Percentiles rank a stretch among this genome's conserved stretches.
These are phyloP conservation scores for Chaetodon trifasciatus DNA, from an alignment of 2,797 vertebrate species.

Conservation along the genomic window DNA sequence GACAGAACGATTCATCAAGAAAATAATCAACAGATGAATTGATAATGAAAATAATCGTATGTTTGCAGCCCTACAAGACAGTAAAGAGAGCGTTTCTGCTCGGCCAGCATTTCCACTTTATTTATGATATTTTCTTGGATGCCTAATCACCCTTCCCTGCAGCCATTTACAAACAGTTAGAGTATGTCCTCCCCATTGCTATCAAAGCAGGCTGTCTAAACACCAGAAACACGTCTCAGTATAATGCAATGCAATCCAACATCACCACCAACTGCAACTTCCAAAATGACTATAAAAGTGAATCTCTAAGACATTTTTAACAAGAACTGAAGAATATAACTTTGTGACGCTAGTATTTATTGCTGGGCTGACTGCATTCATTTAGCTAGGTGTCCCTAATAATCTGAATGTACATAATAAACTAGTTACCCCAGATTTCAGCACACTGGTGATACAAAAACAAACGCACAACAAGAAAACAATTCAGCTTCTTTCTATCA, in stretches of 20 bases:
- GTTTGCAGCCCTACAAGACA: background rate
- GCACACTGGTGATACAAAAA: constrained; percentile 3
- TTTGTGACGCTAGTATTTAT: background rate
- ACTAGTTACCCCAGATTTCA: too few species aligned
- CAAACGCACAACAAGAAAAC: background rate
- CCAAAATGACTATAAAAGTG: background rate
- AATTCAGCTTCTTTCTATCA: background rate
- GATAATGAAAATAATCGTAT: background rate
- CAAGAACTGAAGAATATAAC: background rate
- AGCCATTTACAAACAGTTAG: background rate
- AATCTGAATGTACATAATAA: background rate
- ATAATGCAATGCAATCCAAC: too few species aligned
- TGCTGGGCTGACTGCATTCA: background rate
- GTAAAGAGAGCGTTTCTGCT: background rate
- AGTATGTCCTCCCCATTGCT: background rate
- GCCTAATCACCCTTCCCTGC: background rate
- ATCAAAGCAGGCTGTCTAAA: background rate
- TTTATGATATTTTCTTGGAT: background rate
- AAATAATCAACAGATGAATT: background rate
- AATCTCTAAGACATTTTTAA: background rate
- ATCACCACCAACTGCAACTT: background rate
- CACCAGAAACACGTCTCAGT: background rate
- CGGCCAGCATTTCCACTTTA: background rate
- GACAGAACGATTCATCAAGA: too few species aligned
- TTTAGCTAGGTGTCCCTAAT: background rate